Evolutionary conservation across 2,888 invertebrate species (phyloP).

Genomic region (Hypomecis atomaria): DNA sequence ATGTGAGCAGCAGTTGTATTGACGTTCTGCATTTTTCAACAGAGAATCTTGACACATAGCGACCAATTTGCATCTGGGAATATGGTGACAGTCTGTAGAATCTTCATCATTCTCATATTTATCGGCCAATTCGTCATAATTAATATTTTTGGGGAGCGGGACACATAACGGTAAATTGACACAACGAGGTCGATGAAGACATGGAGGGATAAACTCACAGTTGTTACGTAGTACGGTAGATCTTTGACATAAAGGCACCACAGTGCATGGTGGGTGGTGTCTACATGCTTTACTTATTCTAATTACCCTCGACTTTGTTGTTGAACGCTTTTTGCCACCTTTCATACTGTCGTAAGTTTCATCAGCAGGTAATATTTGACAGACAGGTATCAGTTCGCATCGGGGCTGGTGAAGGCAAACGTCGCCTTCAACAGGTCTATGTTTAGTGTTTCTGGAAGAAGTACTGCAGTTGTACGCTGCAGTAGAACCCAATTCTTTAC

Average conservation of each 20-base stretch:
- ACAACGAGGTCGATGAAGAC: constrained; percentile 73
- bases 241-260: constrained; percentile 76
- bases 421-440: constrained; percentile 49
- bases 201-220: constrained; percentile 72
- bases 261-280: constrained; percentile 76
- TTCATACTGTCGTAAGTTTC: constrained; percentile 52
- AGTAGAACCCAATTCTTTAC: constrained; percentile 51
- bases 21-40: constrained; percentile 49
- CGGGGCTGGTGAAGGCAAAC: constrained; percentile 65
- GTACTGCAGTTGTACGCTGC: constrained; percentile 48
- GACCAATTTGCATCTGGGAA: constrained; percentile 55
- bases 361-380: constrained; percentile 66
- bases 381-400: constrained; percentile 70
- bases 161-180: constrained; percentile 74
- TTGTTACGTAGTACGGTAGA: constrained; percentile 69
- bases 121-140: constrained; percentile 57
- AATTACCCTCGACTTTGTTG: constrained; percentile 57
- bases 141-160: constrained; percentile 63
- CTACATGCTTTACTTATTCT: constrained; percentile 76
- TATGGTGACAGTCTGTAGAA: constrained; percentile 49
- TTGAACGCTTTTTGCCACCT: constrained; percentile 47
- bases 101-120: constrained; percentile 52
- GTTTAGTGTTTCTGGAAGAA: constrained; percentile 43
- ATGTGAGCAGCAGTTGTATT: constrained; percentile 49
- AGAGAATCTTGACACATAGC: constrained; percentile 56